Evolutionary conservation across 2,113 vertebrate genomes (phyloP).

Genomic region (Dromiciops gliroides): DNA sequence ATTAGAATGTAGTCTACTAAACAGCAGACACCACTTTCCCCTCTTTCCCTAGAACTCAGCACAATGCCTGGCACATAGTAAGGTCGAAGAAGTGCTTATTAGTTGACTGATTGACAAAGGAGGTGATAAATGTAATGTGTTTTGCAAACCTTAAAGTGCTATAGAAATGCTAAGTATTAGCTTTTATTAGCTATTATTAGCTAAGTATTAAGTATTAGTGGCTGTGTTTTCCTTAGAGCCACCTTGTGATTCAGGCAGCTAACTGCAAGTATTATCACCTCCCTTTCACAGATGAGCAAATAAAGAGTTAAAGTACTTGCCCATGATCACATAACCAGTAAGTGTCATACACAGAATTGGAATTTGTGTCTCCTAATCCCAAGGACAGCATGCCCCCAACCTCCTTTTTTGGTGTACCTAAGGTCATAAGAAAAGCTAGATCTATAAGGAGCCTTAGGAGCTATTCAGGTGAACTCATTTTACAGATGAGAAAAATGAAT

Average conservation of each 20-base stretch:
- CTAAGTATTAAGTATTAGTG: no score
- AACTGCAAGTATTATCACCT: background rate
- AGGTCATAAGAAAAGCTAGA: background rate
- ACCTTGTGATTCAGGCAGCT: background rate
- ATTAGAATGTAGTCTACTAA: background rate
- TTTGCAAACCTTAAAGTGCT: background rate
- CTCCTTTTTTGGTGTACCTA: background rate
- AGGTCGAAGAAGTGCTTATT: background rate
- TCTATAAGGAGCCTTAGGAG: background rate
- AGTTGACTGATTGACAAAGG: background rate
- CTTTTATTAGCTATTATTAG: no score
- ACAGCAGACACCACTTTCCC: background rate
- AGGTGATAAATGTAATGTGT: background rate
- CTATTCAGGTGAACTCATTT: background rate
- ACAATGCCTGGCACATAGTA: background rate
- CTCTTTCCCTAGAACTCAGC: background rate
- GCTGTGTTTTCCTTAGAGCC: background rate
- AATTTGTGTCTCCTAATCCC: background rate
- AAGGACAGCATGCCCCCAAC: background rate
- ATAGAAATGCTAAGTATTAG: background rate
- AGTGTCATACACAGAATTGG: background rate
- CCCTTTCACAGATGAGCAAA: background rate
- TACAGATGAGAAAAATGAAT: background rate
- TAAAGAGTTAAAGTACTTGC: background rate
- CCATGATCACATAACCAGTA: background rate